phyloP scores from a whole-genome alignment of 2,113 vertebrate genomes.

The Panthera leo region DNA sequence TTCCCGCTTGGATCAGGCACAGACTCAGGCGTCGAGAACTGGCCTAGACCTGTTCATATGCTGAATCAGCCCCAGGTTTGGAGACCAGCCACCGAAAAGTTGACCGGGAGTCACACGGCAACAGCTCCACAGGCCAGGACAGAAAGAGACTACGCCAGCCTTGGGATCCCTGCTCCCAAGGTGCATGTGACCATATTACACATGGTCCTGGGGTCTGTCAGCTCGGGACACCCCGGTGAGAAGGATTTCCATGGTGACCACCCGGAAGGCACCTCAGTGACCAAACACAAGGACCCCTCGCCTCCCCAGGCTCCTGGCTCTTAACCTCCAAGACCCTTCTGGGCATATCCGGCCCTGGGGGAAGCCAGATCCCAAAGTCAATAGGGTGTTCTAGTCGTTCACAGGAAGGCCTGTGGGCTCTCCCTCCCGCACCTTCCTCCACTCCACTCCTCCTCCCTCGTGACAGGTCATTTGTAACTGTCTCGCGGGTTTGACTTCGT shows the following conservation, averaged over 20 bases:
- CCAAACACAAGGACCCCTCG: not conserved
- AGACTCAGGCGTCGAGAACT: not conserved
- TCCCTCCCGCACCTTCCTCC: rapidly evolving
- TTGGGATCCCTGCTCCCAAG: too few species aligned
- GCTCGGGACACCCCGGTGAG: not conserved
- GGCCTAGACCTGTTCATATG: not conserved
- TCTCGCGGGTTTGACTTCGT: not conserved
- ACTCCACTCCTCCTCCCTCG: not conserved
- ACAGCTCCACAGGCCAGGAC: not conserved
- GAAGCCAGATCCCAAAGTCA: not conserved
- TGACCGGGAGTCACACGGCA: not conserved
- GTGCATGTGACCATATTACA: not conserved
- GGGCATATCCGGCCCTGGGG: not conserved
- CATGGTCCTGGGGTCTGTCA: not conserved
- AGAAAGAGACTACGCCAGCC: not conserved
- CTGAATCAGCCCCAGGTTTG: not conserved
- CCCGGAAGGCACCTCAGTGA: not conserved
- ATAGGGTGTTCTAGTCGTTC: not conserved
- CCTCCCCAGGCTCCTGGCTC: not conserved
- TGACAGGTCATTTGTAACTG: constrained; percentile 40
- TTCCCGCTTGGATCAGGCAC: not conserved
- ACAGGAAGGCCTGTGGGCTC: not conserved
- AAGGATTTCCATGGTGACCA: not conserved
- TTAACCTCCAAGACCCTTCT: not conserved
- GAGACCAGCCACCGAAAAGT: not conserved